Base-by-base conservation (phyloP, 2,888 invertebrate species). In the Coleophora flavipennella region DNA sequence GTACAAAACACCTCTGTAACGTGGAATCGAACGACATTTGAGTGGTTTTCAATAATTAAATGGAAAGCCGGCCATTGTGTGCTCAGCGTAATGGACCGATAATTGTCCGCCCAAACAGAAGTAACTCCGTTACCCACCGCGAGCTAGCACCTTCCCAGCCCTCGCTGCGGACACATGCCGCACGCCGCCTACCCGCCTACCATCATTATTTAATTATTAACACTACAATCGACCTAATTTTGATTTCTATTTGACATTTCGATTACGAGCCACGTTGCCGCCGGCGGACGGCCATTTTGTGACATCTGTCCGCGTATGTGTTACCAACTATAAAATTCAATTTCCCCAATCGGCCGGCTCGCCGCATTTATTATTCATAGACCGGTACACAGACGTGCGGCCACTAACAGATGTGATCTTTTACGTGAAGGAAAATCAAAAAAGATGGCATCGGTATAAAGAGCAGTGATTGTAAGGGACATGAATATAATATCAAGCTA, bases 261-360 rank as follows among this genome's bases (percentile, higher is more conserved):
- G 74, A 79, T 81, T 78, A 76, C 69, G 65, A 64, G 60, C 59
- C 66, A 62, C 64, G 62, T 67, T 65, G 74, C 77, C 77, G 67
- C 61, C 64, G 75, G 75, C 77, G 59, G 57, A 66, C 70, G 60
- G 70, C 70, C 73, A 80, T 80, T 80, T 76, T 79, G 75, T 78
- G 80, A 83, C 84, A 84, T 83, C 83, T 84, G 84, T 84, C 80
- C 75, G 77, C 71, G 61, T 71, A 74, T 81, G 81, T 81, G 81
- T 80, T 81, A 69, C 76, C 66, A 81, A 74, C 80, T 84, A 83
- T 81, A 83, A 84, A 84, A 84, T 84, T 84, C 83, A 83, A 84
- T 84, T 84, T 84, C 81, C 84, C 78, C 81, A 80, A 83, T 80
- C 80, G 83, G 78, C 74, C 62, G 71, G 71, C 74, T 68, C 77